Evolutionary conservation across 2,888 invertebrate genomes (phyloP), one percentile per base, ranked within the genome.

Genomic region (Ophion costatus): DNA sequence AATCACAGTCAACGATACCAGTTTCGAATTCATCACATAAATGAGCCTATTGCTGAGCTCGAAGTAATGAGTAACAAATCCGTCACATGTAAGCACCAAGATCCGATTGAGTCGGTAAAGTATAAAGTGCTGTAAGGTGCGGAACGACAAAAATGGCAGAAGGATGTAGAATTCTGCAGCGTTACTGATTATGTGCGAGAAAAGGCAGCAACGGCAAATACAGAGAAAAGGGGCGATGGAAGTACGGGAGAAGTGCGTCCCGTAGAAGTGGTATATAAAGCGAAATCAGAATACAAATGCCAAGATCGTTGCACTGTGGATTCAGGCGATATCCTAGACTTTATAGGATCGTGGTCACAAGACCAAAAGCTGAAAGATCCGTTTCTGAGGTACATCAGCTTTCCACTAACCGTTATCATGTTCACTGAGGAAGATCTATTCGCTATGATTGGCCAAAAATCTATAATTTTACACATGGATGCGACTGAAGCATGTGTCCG

Each of bases 401-500:
- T 74, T 22, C 78, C 82, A 11, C 29, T 83, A 0, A 73, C 61
- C n/a, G 78, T 51, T 2, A 69, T 33, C 0, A 78, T 78, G 80
- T 80, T 57, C 33, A 75, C 75, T 22, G 57, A 17, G n/a, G 70
- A 33, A 51, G 79, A 83, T 69, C 33, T 79, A 5, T 33, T 22
- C 2, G n/a, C 66, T 17, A 22, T 78, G 61, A 14, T 42, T 29
- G 11, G 14, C 5, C 6, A 33, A 2, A 61, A 70, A n/a, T n/a
- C 20, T 14, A 22, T 33, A 0, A 61, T 74, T 33, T 4, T 80
- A 24, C 85, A 84, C 74, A 56, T 88, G 14, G 86, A 87, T 76
- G 81, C 88, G 2, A 83, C 87, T 4, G 82, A 85, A 17, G 71
- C 80, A 9, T n/a, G 84, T 17, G 77, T 76, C 2, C 78, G 87